phyloP scores from a whole-genome alignment of 2,113 vertebrate species.

The Crocuta crocuta region DNA sequence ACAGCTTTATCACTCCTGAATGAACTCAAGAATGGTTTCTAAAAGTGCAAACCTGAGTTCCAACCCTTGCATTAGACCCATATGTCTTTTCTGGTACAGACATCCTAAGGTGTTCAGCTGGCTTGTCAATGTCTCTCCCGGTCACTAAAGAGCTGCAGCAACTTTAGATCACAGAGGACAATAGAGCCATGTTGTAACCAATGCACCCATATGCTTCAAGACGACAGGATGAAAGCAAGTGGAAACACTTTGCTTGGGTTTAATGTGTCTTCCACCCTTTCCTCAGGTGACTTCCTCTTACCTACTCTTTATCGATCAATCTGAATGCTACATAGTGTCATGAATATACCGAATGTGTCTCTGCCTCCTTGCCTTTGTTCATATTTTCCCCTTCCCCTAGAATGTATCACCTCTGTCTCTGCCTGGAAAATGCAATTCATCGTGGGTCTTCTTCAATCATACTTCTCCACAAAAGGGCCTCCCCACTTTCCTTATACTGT shows the following conservation, averaged over 20 bases:
- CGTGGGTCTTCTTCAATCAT: neutral
- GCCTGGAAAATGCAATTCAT: neutral
- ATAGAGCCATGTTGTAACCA: neutral
- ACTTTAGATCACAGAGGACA: neutral
- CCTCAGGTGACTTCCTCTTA: neutral
- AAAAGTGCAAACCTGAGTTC: neutral
- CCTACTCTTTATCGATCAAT: neutral
- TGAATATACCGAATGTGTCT: neutral
- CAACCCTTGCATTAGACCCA: neutral
- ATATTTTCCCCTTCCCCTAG: neutral
- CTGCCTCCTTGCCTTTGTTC: neutral
- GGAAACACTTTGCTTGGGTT: neutral
- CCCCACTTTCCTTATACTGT: neutral
- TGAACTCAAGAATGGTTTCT: neutral
- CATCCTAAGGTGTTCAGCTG: neutral
- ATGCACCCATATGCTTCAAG: neutral
- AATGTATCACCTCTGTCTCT: neutral
- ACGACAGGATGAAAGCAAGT: neutral
- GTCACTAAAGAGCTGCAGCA: neutral
- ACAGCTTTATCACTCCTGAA: neutral
- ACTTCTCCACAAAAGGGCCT: neutral
- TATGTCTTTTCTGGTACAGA: neutral
- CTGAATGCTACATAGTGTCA: neutral
- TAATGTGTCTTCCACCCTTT: neutral
- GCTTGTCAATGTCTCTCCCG: neutral